Percentiles rank a stretch among this genome's conserved stretches.
Evolutionary conservation across 2,113 vertebrate genomes (phyloP).

Genomic region (Trematocara variabile): DNA sequence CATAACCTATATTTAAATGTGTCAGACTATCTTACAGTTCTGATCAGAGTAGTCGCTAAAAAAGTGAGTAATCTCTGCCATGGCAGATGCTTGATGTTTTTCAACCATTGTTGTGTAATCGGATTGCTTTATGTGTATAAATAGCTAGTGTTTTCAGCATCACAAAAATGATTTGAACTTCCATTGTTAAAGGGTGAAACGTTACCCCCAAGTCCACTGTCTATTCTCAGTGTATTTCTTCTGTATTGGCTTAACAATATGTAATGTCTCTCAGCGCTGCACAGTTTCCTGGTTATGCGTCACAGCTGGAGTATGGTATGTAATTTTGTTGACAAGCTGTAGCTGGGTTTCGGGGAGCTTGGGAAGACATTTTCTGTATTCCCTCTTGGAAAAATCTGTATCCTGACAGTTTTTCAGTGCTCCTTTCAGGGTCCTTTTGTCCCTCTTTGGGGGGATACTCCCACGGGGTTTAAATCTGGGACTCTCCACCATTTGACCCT

Average conservation of each 20-base stretch:
- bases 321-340: constrained; percentile 58
- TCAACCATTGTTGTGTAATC: background rate
- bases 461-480: background rate
- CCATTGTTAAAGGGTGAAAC: background rate
- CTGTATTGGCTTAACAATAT: background rate
- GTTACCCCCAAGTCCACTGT: background rate
- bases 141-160: background rate
- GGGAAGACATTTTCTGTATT: constrained; percentile 7
- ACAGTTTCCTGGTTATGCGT: constrained; percentile 29
- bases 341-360: constrained; percentile 6
- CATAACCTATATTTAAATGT: background rate
- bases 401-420: constrained; percentile 1
- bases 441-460: background rate
- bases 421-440: background rate
- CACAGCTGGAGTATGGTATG: constrained; percentile 39
- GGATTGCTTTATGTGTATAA: background rate
- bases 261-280: constrained; percentile 9
- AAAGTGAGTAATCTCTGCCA: background rate
- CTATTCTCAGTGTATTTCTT: background rate
- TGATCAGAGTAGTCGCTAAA: background rate
- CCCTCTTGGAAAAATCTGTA: background rate
- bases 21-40: background rate
- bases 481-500: background rate
- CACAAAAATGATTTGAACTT: background rate
- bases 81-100: background rate